These are phyloP conservation scores for Antigone vipio DNA, from an alignment of 2,113 vertebrate species.

Conservation along the genomic window DNA sequence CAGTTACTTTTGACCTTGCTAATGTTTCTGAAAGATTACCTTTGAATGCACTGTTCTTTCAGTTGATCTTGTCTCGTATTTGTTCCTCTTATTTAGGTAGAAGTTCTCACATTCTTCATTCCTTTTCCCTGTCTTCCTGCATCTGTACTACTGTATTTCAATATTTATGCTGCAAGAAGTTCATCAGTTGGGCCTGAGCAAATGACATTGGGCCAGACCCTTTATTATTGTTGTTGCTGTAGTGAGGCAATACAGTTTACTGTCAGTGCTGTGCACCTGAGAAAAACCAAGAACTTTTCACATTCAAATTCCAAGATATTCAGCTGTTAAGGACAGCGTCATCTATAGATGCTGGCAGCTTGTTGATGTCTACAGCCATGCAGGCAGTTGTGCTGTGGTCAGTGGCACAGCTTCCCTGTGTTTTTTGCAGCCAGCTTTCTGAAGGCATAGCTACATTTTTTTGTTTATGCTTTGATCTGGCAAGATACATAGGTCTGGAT, in stretches of 20 bases:
- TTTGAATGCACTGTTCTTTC: not conserved
- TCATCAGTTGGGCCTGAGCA: not conserved
- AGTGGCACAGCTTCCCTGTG: not conserved
- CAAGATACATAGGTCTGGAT: not conserved
- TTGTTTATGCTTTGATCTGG: not conserved
- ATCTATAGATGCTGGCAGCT: not conserved
- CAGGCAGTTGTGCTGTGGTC: not conserved
- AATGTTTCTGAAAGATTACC: not conserved
- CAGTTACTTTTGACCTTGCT: not conserved
- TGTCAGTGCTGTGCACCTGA: not conserved
- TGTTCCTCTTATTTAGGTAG: not conserved
- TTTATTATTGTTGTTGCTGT: not conserved
- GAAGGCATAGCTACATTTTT: not conserved
- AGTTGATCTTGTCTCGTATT: not conserved
- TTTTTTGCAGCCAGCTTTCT: not conserved
- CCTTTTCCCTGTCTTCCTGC: not conserved
- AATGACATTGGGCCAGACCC: not conserved
- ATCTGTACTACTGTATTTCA: not conserved
- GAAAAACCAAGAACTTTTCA: not conserved
- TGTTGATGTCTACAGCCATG: not conserved
- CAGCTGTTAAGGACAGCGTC: not conserved
- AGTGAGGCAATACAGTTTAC: not conserved
- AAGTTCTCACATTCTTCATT: not conserved
- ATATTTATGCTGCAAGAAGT: not conserved
- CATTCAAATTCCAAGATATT: not conserved